Evolutionary conservation across 2,797 vertebrate species (phyloP), one percentile per base, ranked within the genome.

Genomic region (Artibeus jamaicensis): DNA sequence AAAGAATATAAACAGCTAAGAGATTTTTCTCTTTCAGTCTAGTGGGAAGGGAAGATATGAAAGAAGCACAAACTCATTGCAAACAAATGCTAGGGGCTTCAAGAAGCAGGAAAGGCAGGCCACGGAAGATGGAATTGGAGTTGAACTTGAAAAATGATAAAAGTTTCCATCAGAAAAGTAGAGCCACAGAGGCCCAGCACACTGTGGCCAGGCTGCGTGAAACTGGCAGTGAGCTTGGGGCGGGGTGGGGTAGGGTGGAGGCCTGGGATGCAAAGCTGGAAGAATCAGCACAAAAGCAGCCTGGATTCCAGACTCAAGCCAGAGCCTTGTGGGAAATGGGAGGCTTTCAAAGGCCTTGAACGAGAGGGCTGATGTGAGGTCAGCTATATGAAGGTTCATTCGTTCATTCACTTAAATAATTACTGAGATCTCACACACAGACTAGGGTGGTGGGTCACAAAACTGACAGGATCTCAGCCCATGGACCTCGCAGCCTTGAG

Each of bases 401-500:
- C 21, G 11, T 57, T 57, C 55, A 57, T 26, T 57, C 26, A 10
- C 11, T 62, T 39, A 39, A 22, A n/a, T 70, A 59, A 74, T 70
- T 34, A 44, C 39, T 29, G 50, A 59, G 76, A 29, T 65, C 14
- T 29, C 82, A 8, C 5, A 7, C 14, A 42, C 67, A 22, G n/a
- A 24, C 10, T 19, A 42, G 53, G 46, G 22, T 1, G 6, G 16
- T 37, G 24, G 24, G 62, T 24, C 77, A 46, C 3, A 34, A 44
- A 39, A 26, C 32, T 7, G 2, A 29, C 9, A 39, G 78, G 3
- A 18, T 14, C 4, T 39, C 10, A 5, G 34, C 6, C 29, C 3
- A 0, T 2, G 46, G 39, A 50, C 10, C 67, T 34, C 26, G 19
- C 1, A 0, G 22, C 21, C 21, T 71, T 32, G 6, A 12, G 22